Base-by-base conservation (phyloP, 2,888 invertebrate species). In the Labia minor region DNA sequence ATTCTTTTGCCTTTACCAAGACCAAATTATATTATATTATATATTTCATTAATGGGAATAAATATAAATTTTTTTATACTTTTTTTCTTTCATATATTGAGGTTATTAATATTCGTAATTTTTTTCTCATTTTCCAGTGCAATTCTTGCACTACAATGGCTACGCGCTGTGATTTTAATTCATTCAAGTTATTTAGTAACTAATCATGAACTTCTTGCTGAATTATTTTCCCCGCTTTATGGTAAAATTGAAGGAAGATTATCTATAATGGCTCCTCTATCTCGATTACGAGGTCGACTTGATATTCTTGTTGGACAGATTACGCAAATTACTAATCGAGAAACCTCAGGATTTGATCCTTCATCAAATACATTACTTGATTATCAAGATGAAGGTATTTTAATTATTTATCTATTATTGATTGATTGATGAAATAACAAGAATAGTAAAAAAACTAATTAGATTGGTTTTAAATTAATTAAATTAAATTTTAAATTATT, bases 131-230 rank as follows among this genome's bases (percentile, higher is more conserved):
- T 68, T 75, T 77, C 63, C 72, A 84, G 83, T 73, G 79, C 81
- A 72, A 79, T 81, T 72, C 78, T 79, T 61, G 83, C 82, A 21
- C 75, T 79, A 49, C 76, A 81, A 68, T 87, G 87, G 87, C 73
- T 87, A 64, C 82, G 82, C 73, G 77, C 79, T 69, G 76, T 87
- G 33, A 73, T 86, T 19, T 78, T 81, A 66, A 77, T 80, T 10
- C 87, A 87, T 73, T 81, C 85, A 1, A 82, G 84, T 1, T 81
- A 85, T 71, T 75, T 88, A 19, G 78, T 86, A 73, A 82, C 86
- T 1, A 83, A 85, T 74, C 83, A 85, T 2, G 82, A 84, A 66
- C 20, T 49, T 49, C 76, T 85, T 33, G 77, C 81, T 4, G 81
- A 83, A 33, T 74, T 81, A 14, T 76, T 87, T 63, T 79, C 80